Percentiles rank a stretch among this genome's conserved stretches.
Conservation (phyloP, 2,888 invertebrate species). For the Aleiodes alternator region DNA sequence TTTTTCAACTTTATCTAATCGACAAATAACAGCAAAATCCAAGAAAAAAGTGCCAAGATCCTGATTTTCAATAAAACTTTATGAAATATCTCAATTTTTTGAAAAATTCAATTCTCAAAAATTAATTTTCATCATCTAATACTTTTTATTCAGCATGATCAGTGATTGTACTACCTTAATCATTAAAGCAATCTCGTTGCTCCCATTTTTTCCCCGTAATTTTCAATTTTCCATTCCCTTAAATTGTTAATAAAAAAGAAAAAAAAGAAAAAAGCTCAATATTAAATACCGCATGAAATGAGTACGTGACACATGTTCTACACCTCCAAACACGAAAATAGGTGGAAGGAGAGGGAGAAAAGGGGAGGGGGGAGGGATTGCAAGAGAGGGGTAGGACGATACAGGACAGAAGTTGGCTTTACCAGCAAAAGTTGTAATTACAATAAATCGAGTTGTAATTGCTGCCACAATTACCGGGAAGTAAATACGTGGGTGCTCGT, state of each 20-base stretch:
- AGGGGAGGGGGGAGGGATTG: background rate
- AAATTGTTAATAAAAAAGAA: constrained; percentile 17
- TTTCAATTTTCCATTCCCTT: too few relatives aligned
- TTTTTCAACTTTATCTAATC: too few relatives aligned
- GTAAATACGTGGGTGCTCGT: constrained; percentile 62
- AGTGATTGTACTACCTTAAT: too few relatives aligned
- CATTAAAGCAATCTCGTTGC: too few relatives aligned
- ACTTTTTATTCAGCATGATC: too few relatives aligned
- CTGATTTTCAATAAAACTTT: too few relatives aligned
- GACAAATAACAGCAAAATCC: too few relatives aligned
- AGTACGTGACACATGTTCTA: background rate
- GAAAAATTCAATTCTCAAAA: too few relatives aligned
- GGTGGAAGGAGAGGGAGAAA: background rate
- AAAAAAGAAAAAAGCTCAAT: constrained; percentile 49
- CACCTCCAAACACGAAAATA: background rate
- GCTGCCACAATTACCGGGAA: constrained; percentile 63
- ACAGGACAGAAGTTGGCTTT: constrained; percentile 30
- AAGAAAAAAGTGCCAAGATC: too few relatives aligned
- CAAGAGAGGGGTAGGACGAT: background rate
- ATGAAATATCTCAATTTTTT: too few relatives aligned
- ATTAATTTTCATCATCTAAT: too few relatives aligned
- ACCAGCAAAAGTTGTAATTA: constrained; percentile 67
- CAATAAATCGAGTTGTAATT: constrained; percentile 68
- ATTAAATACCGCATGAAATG: constrained; percentile 47
- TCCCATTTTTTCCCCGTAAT: too few relatives aligned